Evolutionary conservation across 1,140 invertebrate genomes (phyloP).

Genomic region (Ridgeia piscesae): DNA sequence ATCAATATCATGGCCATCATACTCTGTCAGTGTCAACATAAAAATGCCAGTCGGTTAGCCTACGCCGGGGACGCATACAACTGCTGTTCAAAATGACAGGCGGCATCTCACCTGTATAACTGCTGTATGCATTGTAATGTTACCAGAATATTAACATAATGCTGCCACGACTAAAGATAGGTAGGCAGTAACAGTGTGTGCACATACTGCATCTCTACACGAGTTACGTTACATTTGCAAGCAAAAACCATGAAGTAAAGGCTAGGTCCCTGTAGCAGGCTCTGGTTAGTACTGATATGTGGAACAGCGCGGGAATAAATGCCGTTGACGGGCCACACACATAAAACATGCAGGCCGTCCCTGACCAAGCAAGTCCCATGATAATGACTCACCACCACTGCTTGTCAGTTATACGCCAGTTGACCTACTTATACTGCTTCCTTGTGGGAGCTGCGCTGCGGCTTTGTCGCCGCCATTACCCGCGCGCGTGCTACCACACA

Average conservation of each 20-base stretch:
- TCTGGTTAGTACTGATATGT: background rate
- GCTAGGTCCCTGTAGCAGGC: background rate
- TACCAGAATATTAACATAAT: background rate
- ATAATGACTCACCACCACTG: conserved; percentile 4
- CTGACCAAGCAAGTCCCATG: background rate
- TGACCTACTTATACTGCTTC: background rate
- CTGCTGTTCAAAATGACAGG: no score
- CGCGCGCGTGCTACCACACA: background rate
- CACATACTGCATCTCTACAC: background rate
- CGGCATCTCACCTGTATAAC: no score
- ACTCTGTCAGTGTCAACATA: no score
- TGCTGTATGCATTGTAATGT: background rate
- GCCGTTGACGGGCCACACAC: background rate
- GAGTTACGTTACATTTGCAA: no score
- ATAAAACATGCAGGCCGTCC: background rate
- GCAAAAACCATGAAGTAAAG: background rate
- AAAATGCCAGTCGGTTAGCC: no score
- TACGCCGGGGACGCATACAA: no score
- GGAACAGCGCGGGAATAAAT: background rate
- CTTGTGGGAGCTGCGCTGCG: background rate
- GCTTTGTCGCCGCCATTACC: background rate
- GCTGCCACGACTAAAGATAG: background rate
- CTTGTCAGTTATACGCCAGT: conserved; percentile 2
- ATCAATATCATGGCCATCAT: background rate
- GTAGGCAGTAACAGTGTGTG: no score